Base-by-base conservation (phyloP, 2,888 invertebrate genomes). In the Epinotia nisella region DNA sequence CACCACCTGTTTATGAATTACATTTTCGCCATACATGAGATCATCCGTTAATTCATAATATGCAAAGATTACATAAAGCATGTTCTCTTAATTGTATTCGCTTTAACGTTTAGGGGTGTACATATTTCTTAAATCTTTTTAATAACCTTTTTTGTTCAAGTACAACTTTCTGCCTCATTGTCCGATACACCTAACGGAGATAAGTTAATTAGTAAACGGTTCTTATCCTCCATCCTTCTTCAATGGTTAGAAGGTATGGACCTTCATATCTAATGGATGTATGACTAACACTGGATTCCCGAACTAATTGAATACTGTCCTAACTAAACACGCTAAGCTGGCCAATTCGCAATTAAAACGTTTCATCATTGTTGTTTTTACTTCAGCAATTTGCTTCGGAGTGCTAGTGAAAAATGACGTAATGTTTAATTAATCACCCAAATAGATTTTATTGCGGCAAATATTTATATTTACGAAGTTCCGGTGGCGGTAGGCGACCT, bases 401-500 rank as follows among this genome's bases (percentile, higher is more conserved):
- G 74, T 77, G 62, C 73, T 76, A 67, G 78, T 79, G 80, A 79
- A 77, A 81, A 84, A 84, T 84, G 84, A 85, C 84, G 82, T 83
- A 85, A 83, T 83, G 80, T 79, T 86, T 85, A 88, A 88, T 87
- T 89, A 90, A 88, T 88, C 83, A 86, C 87, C 83, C 82, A 87
- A 90, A 90, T 87, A 90, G 87, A 88, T 89, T 90, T 90, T 89
- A 90, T 88, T 87, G 83, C 87, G 80, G 83, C 84, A 89, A 90
- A 90, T 89, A 89, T 90, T 90, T 89, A 88, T 85, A 85, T 87
- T 85, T 83, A 78, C 85, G 82, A 83, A 82, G 83, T 83, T 80
- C 78, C 80, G 80, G 78, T 77, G 68, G 75, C 75, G 61, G 78
- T 67, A 35, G 61, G 56, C 49, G 67, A 80, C 77, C 78, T 79